Conservation (phyloP, 2,113 vertebrate species). For the Poicephalus meyeri region DNA sequence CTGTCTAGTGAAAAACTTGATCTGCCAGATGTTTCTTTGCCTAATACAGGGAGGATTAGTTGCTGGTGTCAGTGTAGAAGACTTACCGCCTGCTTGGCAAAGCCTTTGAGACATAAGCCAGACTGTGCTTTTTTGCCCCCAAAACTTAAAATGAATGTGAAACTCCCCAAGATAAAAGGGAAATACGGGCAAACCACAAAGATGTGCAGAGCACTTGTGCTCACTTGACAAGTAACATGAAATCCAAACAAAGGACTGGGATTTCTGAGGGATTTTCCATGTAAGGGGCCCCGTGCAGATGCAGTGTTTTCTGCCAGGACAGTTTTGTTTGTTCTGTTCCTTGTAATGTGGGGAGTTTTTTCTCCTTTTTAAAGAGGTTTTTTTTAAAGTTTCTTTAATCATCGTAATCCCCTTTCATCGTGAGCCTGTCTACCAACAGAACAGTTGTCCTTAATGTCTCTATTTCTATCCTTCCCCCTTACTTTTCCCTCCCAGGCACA, state of each 20-base stretch:
- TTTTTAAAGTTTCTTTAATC: not conserved
- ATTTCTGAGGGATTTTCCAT: not conserved
- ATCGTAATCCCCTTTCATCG: not conserved
- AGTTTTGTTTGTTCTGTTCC: constrained; percentile 11
- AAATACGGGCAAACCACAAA: not conserved
- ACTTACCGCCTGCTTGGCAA: not conserved
- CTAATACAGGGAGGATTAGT: not conserved
- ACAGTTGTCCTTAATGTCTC: not conserved
- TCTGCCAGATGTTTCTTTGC: not conserved
- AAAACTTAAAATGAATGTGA: not conserved
- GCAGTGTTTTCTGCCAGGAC: not conserved
- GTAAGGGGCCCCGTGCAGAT: not conserved
- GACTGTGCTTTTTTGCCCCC: not conserved
- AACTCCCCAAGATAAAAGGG: not conserved
- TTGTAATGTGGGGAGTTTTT: not conserved
- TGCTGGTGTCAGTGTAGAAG: not conserved
- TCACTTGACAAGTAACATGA: not conserved
- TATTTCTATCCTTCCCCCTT: not conserved
- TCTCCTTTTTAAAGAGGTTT: not conserved
- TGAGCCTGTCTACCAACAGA: not conserved
- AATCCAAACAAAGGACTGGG: constrained; percentile 10
- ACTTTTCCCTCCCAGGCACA: not conserved
- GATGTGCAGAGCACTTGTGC: not conserved
- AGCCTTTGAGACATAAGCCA: not conserved
- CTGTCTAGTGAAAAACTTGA: not conserved